phyloP scores from a whole-genome alignment of 2,113 vertebrate species.

The Scomber japonicus region DNA sequence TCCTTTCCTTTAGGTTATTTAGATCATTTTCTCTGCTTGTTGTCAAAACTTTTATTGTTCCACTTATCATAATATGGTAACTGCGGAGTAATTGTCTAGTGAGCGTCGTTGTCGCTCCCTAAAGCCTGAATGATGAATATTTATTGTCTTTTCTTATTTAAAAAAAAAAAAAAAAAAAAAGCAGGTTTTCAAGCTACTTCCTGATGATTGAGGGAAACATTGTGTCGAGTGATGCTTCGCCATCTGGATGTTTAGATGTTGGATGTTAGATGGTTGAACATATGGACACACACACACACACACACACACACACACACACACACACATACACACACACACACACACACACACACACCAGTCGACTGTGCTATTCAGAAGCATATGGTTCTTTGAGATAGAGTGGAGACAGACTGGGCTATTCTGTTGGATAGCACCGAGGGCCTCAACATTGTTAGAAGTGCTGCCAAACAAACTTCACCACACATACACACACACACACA shows the following conservation, averaged over 20 bases:
- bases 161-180: no score
- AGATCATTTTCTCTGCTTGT: background rate
- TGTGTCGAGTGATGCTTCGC: constrained; percentile 60
- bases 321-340: background rate
- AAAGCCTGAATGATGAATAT: constrained; percentile 50
- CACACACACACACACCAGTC: constrained; percentile 19
- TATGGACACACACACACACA: constrained; percentile 51
- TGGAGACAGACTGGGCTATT: constrained; percentile 67
- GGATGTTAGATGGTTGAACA: constrained; percentile 53
- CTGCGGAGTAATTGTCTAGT: background rate
- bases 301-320: constrained; percentile 17
- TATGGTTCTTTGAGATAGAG: constrained; percentile 80
- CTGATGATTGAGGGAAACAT: constrained; percentile 60
- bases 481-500: constrained; percentile 44
- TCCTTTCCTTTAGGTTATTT: background rate
- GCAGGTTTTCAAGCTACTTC: constrained; percentile 56
- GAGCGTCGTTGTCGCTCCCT: background rate
- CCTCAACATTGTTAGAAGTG: constrained; percentile 73
- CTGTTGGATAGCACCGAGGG: constrained; percentile 69
- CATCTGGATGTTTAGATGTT: constrained; percentile 77
- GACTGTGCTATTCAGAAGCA: constrained; percentile 43
- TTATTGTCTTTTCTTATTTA: constrained; percentile 38
- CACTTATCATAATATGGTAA: background rate
- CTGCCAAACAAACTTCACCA: constrained; percentile 69
- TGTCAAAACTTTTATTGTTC: background rate